phyloP scores from a whole-genome alignment of 2,113 vertebrate genomes.

The Dipodomys stephensi region DNA sequence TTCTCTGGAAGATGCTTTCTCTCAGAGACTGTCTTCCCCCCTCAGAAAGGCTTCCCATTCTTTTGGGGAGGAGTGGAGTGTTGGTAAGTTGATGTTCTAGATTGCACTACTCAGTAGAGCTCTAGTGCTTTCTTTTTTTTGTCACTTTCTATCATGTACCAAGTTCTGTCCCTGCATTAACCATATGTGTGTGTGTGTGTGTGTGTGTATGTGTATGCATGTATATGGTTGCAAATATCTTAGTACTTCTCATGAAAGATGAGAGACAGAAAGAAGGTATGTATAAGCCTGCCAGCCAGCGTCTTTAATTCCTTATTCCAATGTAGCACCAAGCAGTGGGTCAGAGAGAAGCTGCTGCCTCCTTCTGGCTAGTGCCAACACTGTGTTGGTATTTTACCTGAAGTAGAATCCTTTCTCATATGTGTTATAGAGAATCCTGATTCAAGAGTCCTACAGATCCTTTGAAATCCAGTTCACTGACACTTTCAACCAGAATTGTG shows the following conservation, averaged over 20 bases:
- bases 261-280: background rate
- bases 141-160: background rate
- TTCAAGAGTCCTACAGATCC: background rate
- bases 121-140: background rate
- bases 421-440: background rate
- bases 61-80: background rate
- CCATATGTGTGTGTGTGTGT: no score
- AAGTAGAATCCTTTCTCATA: background rate
- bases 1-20: background rate
- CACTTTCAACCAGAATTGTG: background rate
- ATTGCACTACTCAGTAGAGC: background rate
- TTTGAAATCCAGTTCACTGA: background rate
- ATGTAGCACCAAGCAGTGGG: background rate
- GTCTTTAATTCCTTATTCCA: background rate
- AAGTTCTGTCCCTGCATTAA: accelerated
- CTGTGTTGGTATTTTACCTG: background rate
- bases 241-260: background rate
- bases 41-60: background rate
- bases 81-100: background rate
- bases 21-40: background rate
- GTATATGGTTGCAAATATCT: background rate
- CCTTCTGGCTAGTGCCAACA: background rate
- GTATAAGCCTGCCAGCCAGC: background rate
- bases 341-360: background rate
- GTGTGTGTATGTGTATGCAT: no score